Evolutionary conservation across 2,797 vertebrate genomes (phyloP).

Genomic region (Microtus agrestis): DNA sequence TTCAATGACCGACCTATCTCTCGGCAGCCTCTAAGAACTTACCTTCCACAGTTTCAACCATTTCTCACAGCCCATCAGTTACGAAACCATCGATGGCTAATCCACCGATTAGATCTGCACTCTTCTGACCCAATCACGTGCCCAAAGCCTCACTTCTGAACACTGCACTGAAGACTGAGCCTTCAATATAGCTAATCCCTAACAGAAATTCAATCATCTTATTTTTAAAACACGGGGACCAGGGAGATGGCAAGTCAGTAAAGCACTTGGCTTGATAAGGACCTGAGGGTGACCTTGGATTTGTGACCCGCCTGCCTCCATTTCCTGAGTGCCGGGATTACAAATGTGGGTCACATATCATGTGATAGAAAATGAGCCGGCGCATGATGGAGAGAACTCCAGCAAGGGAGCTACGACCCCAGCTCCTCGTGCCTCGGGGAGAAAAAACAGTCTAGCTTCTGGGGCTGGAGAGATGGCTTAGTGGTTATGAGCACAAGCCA

Average conservation of each 20-base stretch:
- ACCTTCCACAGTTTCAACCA: neutral
- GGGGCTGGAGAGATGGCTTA: neutral
- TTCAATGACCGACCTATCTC: neutral
- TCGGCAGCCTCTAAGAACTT: neutral
- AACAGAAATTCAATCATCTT: neutral
- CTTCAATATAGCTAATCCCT: neutral
- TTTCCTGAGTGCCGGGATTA: neutral
- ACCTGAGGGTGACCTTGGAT: neutral
- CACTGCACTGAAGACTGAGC: neutral
- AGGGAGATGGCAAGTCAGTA: neutral
- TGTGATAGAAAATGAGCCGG: neutral
- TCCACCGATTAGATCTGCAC: neutral
- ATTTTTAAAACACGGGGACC: neutral
- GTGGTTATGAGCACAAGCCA: neutral
- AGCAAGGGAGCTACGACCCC: neutral
- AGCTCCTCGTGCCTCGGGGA: neutral
- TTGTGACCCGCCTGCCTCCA: neutral
- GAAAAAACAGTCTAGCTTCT: neutral
- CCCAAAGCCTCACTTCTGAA: neutral
- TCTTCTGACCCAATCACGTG: neutral
- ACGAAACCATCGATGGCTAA: neutral
- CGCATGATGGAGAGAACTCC: neutral
- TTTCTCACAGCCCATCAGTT: neutral
- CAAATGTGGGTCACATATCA: neutral
- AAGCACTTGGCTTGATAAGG: neutral